phyloP scores from a whole-genome alignment of 2,888 invertebrate genomes.

The Himalopsyche kuldschensis region DNA sequence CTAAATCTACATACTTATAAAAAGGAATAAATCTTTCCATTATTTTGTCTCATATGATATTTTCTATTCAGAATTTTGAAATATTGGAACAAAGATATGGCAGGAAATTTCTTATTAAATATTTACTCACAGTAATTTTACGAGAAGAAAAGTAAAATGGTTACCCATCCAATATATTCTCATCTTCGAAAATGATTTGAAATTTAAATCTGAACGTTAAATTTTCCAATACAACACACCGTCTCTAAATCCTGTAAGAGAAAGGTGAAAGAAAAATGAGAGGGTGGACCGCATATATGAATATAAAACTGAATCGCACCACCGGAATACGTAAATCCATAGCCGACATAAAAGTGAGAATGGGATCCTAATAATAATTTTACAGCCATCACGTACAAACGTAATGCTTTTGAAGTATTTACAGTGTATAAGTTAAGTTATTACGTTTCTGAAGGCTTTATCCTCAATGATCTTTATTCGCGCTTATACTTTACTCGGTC shows the following conservation, averaged over 20 bases:
- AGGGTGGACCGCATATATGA: conserved; percentile 8
- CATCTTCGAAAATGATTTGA: conserved; percentile 7
- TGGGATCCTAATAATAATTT: background rate
- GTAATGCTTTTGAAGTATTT: background rate
- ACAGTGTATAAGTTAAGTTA: background rate
- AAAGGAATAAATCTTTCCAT: background rate
- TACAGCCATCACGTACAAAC: background rate
- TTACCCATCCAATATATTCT: conserved; percentile 1
- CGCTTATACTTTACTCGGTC: background rate
- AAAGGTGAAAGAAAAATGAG: conserved; percentile 12
- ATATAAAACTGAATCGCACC: conserved; percentile 1
- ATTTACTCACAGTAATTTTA: background rate
- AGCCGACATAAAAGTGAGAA: background rate
- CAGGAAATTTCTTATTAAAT: background rate
- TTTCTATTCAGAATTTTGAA: background rate
- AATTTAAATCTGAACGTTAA: conserved; percentile 12
- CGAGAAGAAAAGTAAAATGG: background rate
- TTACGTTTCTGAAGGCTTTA: background rate
- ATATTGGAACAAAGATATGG: background rate
- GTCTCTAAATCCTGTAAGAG: conserved; percentile 2
- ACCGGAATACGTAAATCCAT: background rate
- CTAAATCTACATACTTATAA: background rate
- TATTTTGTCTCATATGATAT: background rate
- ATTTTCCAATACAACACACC: conserved; percentile 11
- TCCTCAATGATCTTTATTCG: background rate